Evolutionary conservation across 2,888 invertebrate species (phyloP).

Genomic region (Dinocampus coccinellae): DNA sequence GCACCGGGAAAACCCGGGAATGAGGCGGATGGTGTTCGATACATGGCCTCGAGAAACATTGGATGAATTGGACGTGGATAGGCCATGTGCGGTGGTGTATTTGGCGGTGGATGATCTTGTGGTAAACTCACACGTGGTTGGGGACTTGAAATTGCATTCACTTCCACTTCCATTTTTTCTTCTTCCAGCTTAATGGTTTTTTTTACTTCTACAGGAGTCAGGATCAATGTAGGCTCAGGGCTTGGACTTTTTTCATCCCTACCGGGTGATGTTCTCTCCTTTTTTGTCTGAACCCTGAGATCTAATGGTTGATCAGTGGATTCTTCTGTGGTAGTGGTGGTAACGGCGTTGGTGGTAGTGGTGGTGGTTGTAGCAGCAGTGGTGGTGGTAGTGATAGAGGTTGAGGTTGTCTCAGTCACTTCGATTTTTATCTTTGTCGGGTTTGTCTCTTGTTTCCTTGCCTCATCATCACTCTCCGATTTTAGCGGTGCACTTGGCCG

Average conservation of each 20-base stretch:
- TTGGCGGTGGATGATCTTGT: conserved; percentile 48
- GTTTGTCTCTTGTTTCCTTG: conserved; percentile 24
- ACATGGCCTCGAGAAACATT: conserved; percentile 80
- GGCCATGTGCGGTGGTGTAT: conserved; percentile 74
- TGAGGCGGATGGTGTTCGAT: conserved; percentile 49
- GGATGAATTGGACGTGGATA: conserved; percentile 90
- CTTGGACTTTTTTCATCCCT: background rate
- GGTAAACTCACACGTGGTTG: conserved; percentile 44
- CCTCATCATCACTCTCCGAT: conserved; percentile 33
- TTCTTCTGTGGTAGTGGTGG: conserved; percentile 42
- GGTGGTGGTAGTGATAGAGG: background rate
- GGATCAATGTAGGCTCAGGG: conserved; percentile 31
- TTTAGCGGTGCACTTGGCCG: conserved; percentile 70
- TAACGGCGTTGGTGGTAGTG: background rate
- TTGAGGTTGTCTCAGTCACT: conserved; percentile 7
- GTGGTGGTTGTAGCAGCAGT: conserved; percentile 18
- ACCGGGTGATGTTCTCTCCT: conserved; percentile 39
- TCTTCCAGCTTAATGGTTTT: conserved; percentile 39
- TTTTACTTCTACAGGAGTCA: conserved; percentile 36
- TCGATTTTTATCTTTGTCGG: conserved; percentile 24
- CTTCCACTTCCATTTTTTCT: conserved; percentile 41
- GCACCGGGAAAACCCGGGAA: conserved; percentile 73
- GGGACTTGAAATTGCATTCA: conserved; percentile 42
- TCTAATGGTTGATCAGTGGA: conserved; percentile 62
- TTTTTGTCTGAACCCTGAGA: conserved; percentile 61